A percentile compares a stretch with the other conserved stretches of the same genome.
Conservation (phyloP, 2,888 invertebrate species). For the Phengaris arion region DNA sequence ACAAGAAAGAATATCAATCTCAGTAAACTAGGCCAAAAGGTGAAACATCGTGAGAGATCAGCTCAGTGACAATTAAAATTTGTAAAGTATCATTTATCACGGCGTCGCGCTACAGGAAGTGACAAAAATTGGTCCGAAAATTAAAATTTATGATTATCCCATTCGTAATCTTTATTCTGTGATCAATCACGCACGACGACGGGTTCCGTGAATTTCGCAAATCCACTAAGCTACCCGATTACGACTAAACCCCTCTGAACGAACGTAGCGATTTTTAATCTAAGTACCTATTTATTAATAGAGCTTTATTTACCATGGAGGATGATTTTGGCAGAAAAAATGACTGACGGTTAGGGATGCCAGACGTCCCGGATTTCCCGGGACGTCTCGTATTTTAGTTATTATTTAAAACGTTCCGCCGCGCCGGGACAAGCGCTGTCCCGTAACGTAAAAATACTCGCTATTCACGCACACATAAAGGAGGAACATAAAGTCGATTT, state of each 20-base stretch:
- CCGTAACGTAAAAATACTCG: too few species aligned
- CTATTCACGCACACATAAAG: too few species aligned
- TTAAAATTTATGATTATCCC: conserved; percentile 22
- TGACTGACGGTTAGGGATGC: too few species aligned
- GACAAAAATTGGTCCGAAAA: conserved; percentile 10
- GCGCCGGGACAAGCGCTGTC: too few species aligned
- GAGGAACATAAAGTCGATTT: too few species aligned
- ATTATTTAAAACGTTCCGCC: too few species aligned
- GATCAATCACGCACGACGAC: conserved; percentile 9
- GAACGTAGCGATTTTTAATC: not conserved
- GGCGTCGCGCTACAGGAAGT: not conserved
- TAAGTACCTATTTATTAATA: not conserved
- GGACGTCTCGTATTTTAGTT: too few species aligned
- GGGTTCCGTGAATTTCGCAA: conserved; percentile 6
- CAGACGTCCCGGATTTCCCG: too few species aligned
- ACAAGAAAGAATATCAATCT: not conserved
- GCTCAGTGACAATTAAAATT: conserved; percentile 4
- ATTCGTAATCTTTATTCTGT: conserved; percentile 2
- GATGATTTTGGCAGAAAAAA: not conserved
- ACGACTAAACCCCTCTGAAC: conserved; percentile 12
- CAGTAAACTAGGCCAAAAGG: not conserved
- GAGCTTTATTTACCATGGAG: not conserved
- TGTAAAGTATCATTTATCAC: conserved; percentile 5
- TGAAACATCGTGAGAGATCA: not conserved
- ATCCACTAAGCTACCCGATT: conserved; percentile 9